Evolutionary conservation across 1,140 invertebrate genomes (phyloP).

Genomic region (Proctacanthus coquilletti): DNA sequence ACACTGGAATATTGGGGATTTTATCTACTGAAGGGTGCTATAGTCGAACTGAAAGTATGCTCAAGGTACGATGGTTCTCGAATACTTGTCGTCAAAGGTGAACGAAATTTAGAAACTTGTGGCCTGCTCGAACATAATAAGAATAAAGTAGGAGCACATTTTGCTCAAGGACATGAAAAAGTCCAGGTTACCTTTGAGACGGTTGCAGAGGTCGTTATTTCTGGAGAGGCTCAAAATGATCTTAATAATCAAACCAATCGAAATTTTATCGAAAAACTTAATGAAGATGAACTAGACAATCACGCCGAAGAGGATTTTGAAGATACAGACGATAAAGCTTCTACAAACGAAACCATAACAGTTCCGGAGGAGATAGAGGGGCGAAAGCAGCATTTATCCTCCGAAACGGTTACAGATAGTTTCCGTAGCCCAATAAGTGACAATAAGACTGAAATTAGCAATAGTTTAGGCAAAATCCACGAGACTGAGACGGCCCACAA

Average conservation of each 20-base stretch:
- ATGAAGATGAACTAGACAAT: conserved; percentile 19
- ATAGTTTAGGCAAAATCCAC: no score
- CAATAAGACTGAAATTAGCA: no score
- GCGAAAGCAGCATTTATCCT: no score
- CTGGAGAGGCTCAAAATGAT: conserved; percentile 10
- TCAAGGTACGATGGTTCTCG: conserved; percentile 61
- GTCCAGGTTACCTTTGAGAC: conserved; percentile 53
- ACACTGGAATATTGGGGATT: conserved; percentile 81
- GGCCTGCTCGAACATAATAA: conserved; percentile 52
- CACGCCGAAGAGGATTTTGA: conserved; percentile 29
- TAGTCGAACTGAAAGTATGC: conserved; percentile 59
- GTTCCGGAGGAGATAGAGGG: no score
- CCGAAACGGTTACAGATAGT: no score
- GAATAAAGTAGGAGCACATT: conserved; percentile 39
- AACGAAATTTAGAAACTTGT: conserved; percentile 56
- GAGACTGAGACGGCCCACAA: no score
- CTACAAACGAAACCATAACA: background rate
- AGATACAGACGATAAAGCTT: background rate
- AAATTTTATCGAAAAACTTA: background rate
- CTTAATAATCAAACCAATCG: conserved; percentile 9
- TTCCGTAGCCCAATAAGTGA: no score
- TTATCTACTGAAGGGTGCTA: conserved; percentile 60
- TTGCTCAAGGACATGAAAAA: conserved; percentile 42
- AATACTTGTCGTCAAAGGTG: conserved; percentile 62
- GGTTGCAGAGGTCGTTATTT: conserved; percentile 29